A percentile compares a stretch with the other conserved stretches of the same genome.
These are phyloP conservation scores for Thalassarche chlororhynchos DNA, from an alignment of 2,113 vertebrate species.

Conservation along the genomic window DNA sequence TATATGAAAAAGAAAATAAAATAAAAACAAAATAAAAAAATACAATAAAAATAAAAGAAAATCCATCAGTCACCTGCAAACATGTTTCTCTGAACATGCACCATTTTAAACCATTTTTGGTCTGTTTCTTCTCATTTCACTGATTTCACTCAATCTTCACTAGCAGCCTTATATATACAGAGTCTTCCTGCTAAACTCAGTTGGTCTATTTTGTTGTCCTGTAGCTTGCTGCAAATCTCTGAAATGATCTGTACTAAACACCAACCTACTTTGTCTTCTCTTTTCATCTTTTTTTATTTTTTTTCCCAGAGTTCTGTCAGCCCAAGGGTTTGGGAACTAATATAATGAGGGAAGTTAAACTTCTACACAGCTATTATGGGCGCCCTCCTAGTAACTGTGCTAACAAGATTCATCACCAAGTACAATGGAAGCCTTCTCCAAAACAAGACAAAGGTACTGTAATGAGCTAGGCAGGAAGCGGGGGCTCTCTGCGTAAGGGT, in stretches of 20 bases:
- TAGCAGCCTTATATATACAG: not conserved
- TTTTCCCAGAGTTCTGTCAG: not conserved
- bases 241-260: not conserved
- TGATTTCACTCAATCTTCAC: not conserved
- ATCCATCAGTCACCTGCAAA: not conserved
- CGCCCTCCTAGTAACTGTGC: not conserved
- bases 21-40: not conserved
- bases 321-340: not conserved
- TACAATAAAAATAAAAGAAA: not conserved
- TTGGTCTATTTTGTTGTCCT: not conserved
- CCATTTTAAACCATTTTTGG: not conserved
- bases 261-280: not conserved
- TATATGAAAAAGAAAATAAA: not conserved
- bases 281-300: not conserved
- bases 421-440: slow-evolving; percentile 40
- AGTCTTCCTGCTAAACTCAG: not conserved
- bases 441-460: slow-evolving; percentile 44
- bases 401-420: slow-evolving; percentile 32
- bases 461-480: slow-evolving; percentile 32
- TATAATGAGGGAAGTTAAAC: not conserved
- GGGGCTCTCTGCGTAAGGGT: not conserved
- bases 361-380: not conserved
- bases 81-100: not conserved
- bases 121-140: not conserved
- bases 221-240: not conserved